A percentile compares a stretch with the other conserved stretches of the same genome.
These are phyloP conservation scores for Drosophila nigrodunni DNA, from an alignment of 1,140 invertebrate genomes.

Conservation along the genomic window DNA sequence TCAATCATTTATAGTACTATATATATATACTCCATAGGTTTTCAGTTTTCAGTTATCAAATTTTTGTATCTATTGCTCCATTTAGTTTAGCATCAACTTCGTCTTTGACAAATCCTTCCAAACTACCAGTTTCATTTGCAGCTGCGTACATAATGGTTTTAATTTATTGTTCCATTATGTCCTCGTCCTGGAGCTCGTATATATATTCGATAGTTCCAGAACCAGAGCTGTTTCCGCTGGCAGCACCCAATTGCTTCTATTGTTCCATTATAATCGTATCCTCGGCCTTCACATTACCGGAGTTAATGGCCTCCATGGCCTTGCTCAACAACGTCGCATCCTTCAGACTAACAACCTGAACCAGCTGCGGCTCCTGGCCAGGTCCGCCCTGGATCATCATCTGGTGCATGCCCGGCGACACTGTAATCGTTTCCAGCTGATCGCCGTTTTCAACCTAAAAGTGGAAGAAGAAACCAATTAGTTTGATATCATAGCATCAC, in stretches of 20 bases:
- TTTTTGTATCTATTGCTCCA: slow-evolving; percentile 13
- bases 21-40: neutral
- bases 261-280: slow-evolving; percentile 84
- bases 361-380: slow-evolving; percentile 90
- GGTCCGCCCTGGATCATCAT: slow-evolving; percentile 91
- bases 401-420: slow-evolving; percentile 90
- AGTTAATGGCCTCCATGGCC: slow-evolving; percentile 88
- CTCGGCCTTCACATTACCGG: slow-evolving; percentile 85
- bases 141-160: neutral
- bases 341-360: slow-evolving; percentile 93
- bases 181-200: slow-evolving; percentile 16
- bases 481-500: neutral
- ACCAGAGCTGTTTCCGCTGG: slow-evolving; percentile 17
- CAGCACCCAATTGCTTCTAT: slow-evolving; percentile 45
- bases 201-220: slow-evolving; percentile 19
- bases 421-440: slow-evolving; percentile 88
- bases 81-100: neutral
- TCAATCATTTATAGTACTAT: slow-evolving; percentile 18
- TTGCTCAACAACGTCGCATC: slow-evolving; percentile 92
- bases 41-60: neutral
- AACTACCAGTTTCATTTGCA: slow-evolving; percentile 5
- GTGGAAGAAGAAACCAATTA: neutral
- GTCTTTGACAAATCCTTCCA: neutral
- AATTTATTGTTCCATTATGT: slow-evolving; percentile 6
- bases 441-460: slow-evolving; percentile 89